Base-by-base conservation (phyloP, 1,140 invertebrate species). In the Rhynchophorus ferrugineus region DNA sequence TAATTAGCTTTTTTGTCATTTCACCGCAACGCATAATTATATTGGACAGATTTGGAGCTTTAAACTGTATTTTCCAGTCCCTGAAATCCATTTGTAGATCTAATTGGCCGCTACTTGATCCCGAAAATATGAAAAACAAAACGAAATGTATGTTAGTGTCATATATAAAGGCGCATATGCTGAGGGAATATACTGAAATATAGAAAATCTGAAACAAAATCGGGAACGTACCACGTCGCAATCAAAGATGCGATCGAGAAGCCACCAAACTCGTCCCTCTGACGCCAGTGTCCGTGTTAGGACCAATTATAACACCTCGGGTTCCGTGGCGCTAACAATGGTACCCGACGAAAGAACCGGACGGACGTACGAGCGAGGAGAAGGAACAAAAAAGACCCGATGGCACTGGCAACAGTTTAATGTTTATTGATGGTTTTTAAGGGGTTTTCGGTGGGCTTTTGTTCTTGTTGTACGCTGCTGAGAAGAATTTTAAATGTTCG, bases 251-350 rank as follows among this genome's bases (percentile, higher is more conserved):
- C 35, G 44, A 56, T 56, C 54, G 36, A 43, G 46, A 42, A 52
- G 48, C 44, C 34, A 51, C 44, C 44, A 44, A 48, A n/a, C 44
- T 52, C 49, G 54, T 47, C 54, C 52, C 44, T 36, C 44, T 44
- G 54, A 57, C 54, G 54, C 54, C 54, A 57, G 44, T 13, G 54
- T 38, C 38, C 36, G 48, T 56, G 49, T 52, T 44, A 20, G 44
- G 49, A 42, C 54, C 54, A 57, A 57, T 57, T 57, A 57, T 57
- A 57, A 57, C 54, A 57, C 54, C 49, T 57, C 49, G 37, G 51
- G 51, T 47, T 54, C 51, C 29, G 51, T 36, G 51, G 51, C 51
- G 51, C 51, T 54, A 47, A 54, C 51, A 54, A 54, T 52, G 50
- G 43, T 52, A 51, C 42, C 50, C 33, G 24, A 11, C 41, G 18